Evolutionary conservation across 2,888 invertebrate species (phyloP).

Genomic region (Pecten maximus): DNA sequence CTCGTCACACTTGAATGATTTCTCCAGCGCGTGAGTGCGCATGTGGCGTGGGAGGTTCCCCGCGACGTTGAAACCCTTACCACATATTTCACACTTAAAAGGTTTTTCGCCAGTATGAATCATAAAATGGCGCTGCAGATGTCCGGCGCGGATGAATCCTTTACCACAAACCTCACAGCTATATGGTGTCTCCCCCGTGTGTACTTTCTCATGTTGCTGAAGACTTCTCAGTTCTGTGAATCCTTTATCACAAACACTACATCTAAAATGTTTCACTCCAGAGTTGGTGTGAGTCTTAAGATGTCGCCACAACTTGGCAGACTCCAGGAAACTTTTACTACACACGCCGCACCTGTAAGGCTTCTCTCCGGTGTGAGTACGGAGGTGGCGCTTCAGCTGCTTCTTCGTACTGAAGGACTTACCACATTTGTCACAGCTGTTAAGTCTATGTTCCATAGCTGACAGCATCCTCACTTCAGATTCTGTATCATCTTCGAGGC

Average conservation of each 20-base stretch:
- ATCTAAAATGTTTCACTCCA: slow-evolving; percentile 16
- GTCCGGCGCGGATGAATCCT: slow-evolving; percentile 53
- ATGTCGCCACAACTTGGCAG: not conserved
- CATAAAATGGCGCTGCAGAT: slow-evolving; percentile 51
- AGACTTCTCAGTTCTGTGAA: slow-evolving; percentile 50
- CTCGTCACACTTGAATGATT: not conserved
- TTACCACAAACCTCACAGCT: slow-evolving; percentile 53
- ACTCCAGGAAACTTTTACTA: not conserved
- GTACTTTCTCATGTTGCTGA: slow-evolving; percentile 49
- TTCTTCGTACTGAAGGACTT: not conserved
- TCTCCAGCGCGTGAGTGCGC: not conserved
- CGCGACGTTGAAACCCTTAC: not conserved
- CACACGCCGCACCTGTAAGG: not conserved
- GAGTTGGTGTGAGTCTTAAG: not conserved
- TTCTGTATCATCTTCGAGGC: not conserved
- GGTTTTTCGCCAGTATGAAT: slow-evolving; percentile 54
- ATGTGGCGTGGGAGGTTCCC: not conserved
- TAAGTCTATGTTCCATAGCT: not conserved
- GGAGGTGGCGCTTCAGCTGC: not conserved
- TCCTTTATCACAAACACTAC: slow-evolving; percentile 35
- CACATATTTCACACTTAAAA: not conserved
- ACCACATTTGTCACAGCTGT: not conserved
- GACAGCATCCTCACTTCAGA: not conserved
- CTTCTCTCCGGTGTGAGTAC: not conserved
- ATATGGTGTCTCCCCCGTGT: slow-evolving; percentile 53